These are phyloP conservation scores for Lithobates pipiens DNA, from an alignment of 2,797 vertebrate species.

Conservation along the genomic window DNA sequence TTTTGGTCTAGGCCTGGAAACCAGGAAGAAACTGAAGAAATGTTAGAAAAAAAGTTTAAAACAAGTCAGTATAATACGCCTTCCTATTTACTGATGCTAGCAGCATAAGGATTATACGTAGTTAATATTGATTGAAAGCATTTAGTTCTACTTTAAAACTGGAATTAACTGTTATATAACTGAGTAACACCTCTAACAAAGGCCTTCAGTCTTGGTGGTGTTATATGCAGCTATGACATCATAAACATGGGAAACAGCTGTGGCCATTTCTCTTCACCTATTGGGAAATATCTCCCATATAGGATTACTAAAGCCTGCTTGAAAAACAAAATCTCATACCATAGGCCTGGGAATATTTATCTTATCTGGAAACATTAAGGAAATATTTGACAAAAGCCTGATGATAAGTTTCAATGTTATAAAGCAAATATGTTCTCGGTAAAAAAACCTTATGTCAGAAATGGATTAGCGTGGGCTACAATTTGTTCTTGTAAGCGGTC, in stretches of 20 bases:
- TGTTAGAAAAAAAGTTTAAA: no score
- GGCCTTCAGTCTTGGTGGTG: neutral
- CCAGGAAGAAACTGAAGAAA: no score
- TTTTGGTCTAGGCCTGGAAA: no score
- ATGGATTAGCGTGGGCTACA: constrained; percentile 12
- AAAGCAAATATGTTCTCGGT: constrained; percentile 18
- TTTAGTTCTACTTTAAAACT: neutral
- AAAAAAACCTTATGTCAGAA: constrained; percentile 26
- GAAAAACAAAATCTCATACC: constrained; percentile 32
- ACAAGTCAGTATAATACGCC: no score
- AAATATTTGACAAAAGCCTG: constrained; percentile 47
- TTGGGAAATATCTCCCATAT: constrained; percentile 15
- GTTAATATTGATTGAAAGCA: no score
- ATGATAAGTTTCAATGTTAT: constrained; percentile 15
- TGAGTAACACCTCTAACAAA: constrained; percentile 7
- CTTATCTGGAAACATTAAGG: constrained; percentile 40
- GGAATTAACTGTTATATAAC: neutral
- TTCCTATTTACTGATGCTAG: no score
- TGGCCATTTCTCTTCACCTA: constrained; percentile 31
- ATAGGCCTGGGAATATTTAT: constrained; percentile 49
- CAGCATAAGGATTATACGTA: no score
- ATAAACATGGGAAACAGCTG: constrained; percentile 47
- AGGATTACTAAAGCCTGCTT: constrained; percentile 30
- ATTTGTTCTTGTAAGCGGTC: constrained; percentile 25
- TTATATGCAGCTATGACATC: constrained; percentile 44